Conservation (phyloP, 1,140 invertebrate genomes). For the Philotrypesis tridentata region DNA sequence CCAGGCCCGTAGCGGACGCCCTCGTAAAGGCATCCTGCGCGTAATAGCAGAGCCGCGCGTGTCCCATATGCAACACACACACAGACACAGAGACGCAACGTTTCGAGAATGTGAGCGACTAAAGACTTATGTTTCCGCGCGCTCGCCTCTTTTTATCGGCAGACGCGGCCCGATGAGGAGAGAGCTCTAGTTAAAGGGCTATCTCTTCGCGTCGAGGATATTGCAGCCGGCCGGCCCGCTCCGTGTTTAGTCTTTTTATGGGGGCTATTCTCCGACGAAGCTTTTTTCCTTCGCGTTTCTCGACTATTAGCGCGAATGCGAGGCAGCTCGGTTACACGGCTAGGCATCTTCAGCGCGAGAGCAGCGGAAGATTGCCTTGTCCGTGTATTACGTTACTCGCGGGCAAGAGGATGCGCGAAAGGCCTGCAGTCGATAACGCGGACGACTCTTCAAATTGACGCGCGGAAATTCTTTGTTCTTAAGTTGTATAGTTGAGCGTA, state of each 20-base stretch:
- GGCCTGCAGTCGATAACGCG: too few species aligned
- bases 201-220: background rate
- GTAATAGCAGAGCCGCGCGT: background rate
- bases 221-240: background rate
- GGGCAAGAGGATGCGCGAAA: too few species aligned
- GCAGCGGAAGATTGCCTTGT: too few species aligned
- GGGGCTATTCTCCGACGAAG: background rate
- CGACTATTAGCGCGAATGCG: background rate
- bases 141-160: background rate
- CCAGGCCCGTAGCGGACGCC: slow-evolving; percentile 87
- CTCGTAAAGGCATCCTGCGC: slow-evolving; percentile 81
- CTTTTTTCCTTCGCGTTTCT: background rate
- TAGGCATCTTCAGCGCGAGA: too few species aligned
- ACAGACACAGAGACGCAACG: too few species aligned
- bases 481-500: too few species aligned
- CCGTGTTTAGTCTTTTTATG: background rate
- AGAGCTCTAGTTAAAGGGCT: background rate
- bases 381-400: too few species aligned
- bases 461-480: too few species aligned
- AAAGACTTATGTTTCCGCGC: slow-evolving; percentile 6
- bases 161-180: background rate
- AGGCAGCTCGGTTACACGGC: too few species aligned
- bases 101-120: background rate
- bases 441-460: too few species aligned
- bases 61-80: too few species aligned